Percentiles rank a stretch among this genome's conserved stretches.
Evolutionary conservation across 1,140 invertebrate genomes (phyloP).

Genomic region (Penaeus indicus): DNA sequence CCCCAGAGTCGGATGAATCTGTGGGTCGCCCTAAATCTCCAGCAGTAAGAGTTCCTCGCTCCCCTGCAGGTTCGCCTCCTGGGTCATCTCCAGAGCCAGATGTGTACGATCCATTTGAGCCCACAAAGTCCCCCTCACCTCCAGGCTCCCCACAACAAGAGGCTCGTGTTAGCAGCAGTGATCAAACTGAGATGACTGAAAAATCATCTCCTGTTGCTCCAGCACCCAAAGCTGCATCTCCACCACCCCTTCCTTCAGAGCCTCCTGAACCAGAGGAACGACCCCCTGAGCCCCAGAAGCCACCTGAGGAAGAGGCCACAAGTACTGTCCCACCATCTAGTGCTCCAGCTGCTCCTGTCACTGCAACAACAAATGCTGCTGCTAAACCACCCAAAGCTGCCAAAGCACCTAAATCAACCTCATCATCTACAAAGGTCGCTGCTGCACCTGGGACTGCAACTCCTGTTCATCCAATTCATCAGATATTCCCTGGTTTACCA

Average conservation of each 20-base stretch:
- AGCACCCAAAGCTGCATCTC: conserved; percentile 51
- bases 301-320: conserved; percentile 62
- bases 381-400: conserved; percentile 38
- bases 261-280: conserved; percentile 57
- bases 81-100: conserved; percentile 70
- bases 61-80: conserved; percentile 63
- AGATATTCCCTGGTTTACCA: conserved; percentile 64
- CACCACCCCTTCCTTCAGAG: conserved; percentile 53
- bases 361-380: conserved; percentile 35
- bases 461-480: conserved; percentile 59
- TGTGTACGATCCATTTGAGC: conserved; percentile 89
- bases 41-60: conserved; percentile 59
- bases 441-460: conserved; percentile 37
- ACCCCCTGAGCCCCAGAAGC: conserved; percentile 62
- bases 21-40: conserved; percentile 60
- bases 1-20: conserved; percentile 59
- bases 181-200: conserved; percentile 66
- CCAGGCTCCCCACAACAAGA: conserved; percentile 69
- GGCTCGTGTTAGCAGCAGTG: conserved; percentile 63
- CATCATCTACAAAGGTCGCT: conserved; percentile 29
- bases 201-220: conserved; percentile 59
- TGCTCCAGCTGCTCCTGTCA: conserved; percentile 42
- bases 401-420: conserved; percentile 43
- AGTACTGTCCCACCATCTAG: conserved; percentile 60
- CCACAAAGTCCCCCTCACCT: conserved; percentile 83